phyloP scores from a whole-genome alignment of 35 echinoderm and acorn worm genomes.

The Anneissia japonica region DNA sequence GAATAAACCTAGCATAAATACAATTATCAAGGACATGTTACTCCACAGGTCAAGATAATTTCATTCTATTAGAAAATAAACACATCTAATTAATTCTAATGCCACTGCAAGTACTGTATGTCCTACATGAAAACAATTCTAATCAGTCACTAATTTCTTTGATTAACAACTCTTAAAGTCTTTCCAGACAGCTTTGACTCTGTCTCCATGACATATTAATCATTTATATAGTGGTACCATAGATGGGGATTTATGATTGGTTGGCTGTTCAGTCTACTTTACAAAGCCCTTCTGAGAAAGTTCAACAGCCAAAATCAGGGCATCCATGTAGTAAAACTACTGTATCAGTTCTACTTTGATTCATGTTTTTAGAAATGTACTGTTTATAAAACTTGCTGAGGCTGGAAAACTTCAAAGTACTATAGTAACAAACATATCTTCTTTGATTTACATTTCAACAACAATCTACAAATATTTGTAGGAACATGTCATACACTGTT shows the following conservation, averaged over 20 bases:
- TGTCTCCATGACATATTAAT: not conserved
- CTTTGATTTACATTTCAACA: not conserved
- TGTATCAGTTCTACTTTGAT: not conserved
- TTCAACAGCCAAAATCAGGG: not conserved
- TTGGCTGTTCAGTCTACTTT: not conserved
- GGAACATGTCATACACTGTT: too few relatives aligned
- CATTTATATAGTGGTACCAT: not conserved
- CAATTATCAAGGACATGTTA: too few relatives aligned
- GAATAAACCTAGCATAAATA: too few relatives aligned
- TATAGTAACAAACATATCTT: not conserved
- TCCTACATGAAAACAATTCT: too few relatives aligned
- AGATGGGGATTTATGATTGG: not conserved
- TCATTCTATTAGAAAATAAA: too few relatives aligned
- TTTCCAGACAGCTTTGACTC: too few relatives aligned
- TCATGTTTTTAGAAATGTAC: not conserved
- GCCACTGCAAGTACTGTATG: too few relatives aligned
- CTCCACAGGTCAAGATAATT: too few relatives aligned
- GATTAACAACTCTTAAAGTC: too few relatives aligned
- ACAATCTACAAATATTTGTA: too few relatives aligned
- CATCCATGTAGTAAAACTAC: not conserved
- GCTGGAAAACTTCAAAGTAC: not conserved
- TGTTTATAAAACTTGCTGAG: not conserved
- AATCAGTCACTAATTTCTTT: too few relatives aligned
- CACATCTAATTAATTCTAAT: too few relatives aligned
- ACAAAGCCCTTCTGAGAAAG: not conserved